Evolutionary conservation across 2,797 vertebrate species (phyloP).

Genomic region (Coranthus polyacanthus): DNA sequence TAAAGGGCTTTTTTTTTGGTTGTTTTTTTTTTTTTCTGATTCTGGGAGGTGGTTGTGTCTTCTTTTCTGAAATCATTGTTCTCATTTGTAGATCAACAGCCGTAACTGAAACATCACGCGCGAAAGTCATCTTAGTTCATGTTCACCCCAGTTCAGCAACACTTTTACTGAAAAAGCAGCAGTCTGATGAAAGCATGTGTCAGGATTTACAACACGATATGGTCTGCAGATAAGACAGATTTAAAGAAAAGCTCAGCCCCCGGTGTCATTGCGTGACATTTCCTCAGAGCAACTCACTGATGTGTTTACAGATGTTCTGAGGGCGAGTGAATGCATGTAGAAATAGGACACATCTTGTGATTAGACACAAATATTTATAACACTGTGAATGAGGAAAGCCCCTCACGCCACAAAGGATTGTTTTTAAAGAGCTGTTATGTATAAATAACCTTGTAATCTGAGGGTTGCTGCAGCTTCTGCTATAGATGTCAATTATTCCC

Average conservation of each 20-base stretch:
- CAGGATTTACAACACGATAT: conserved; percentile 3
- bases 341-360: conserved; percentile 1
- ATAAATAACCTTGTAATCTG: conserved; percentile 7
- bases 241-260: conserved; percentile 1
- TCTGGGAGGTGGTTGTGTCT: too few species aligned
- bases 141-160: background rate
- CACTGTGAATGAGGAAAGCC: conserved; percentile 23
- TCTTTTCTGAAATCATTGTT: too few species aligned
- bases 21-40: too few species aligned
- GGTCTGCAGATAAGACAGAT: conserved; percentile 5
- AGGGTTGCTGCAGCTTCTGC: background rate
- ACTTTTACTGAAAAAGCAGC: background rate
- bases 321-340: conserved; percentile 2
- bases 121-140: conserved; percentile 5
- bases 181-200: background rate
- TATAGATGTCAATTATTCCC: background rate
- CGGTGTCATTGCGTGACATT: background rate
- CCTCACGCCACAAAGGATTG: background rate
- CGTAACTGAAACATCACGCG: background rate
- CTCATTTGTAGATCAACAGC: background rate
- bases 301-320: conserved; percentile 16
- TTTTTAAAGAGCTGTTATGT: background rate
- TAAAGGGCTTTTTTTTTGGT: too few species aligned
- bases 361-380: conserved; percentile 23
- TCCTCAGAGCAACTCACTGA: conserved; percentile 4